phyloP scores from a whole-genome alignment of 2,113 vertebrate species.

The Rhea pennata region DNA sequence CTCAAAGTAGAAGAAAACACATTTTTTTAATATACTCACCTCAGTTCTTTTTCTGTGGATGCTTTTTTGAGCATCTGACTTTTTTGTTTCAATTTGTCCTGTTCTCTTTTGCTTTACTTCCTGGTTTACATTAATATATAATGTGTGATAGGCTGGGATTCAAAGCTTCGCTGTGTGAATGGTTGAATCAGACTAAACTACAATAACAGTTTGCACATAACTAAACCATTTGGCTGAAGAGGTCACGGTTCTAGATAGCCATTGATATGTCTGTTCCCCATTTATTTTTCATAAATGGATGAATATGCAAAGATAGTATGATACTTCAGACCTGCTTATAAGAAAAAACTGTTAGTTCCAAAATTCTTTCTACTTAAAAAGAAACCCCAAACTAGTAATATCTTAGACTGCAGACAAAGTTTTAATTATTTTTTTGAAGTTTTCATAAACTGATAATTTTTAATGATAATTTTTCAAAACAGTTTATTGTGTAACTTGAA shows the following conservation, averaged over 20 bases:
- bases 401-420: background rate
- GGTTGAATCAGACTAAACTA: background rate
- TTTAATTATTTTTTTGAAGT: background rate
- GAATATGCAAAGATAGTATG: background rate
- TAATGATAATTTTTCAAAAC: background rate
- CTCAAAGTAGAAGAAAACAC: background rate
- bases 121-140: background rate
- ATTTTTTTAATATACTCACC: background rate
- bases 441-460: background rate
- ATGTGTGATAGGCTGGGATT: background rate
- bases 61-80: background rate
- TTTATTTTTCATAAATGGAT: background rate
- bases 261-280: slow-evolving; percentile 16
- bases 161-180: background rate
- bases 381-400: background rate
- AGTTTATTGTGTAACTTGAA: background rate
- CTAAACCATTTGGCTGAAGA: background rate
- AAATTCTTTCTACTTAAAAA: background rate
- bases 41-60: background rate
- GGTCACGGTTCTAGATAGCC: slow-evolving; percentile 23
- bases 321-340: background rate
- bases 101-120: background rate
- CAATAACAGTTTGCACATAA: slow-evolving; percentile 5
- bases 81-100: background rate
- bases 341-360: background rate